Evolutionary conservation across 2,888 invertebrate species (phyloP).

Genomic region (Nasonovia ribisnigri): DNA sequence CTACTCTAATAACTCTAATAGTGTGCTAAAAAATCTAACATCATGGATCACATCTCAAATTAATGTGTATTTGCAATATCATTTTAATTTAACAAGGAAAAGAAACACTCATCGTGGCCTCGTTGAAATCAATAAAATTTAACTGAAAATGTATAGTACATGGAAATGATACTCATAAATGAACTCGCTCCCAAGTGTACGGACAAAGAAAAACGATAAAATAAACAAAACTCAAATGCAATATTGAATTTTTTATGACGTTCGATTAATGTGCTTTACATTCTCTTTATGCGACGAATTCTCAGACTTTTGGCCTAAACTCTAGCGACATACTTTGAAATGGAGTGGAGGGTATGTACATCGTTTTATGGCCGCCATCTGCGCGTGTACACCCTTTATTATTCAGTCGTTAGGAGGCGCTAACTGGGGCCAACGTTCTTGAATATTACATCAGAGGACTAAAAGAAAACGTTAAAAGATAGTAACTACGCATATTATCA

Average conservation of each 20-base stretch:
- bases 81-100: not conserved
- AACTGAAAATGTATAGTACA: not conserved
- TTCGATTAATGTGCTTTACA: conserved; percentile 5
- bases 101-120: not conserved
- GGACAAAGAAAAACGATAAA: conserved; percentile 23
- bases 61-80: not conserved
- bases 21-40: not conserved
- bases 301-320: conserved; percentile 10
- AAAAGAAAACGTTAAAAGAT: conserved; percentile 40
- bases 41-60: not conserved
- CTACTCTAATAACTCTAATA: not conserved
- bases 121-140: not conserved
- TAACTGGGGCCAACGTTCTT: conserved; percentile 33
- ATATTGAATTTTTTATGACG: conserved; percentile 23
- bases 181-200: not conserved
- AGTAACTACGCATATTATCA: conserved; percentile 42
- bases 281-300: conserved; percentile 5
- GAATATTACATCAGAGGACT: conserved; percentile 26
- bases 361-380: conserved; percentile 55
- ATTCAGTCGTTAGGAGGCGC: conserved; percentile 54
- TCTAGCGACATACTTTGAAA: not conserved
- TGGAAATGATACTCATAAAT: not conserved
- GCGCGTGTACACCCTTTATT: conserved; percentile 49
- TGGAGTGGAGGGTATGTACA: not conserved
- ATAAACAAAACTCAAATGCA: conserved; percentile 2